phyloP scores from a whole-genome alignment of 2,113 vertebrate species.

The Phrynosoma platyrhinos region DNA sequence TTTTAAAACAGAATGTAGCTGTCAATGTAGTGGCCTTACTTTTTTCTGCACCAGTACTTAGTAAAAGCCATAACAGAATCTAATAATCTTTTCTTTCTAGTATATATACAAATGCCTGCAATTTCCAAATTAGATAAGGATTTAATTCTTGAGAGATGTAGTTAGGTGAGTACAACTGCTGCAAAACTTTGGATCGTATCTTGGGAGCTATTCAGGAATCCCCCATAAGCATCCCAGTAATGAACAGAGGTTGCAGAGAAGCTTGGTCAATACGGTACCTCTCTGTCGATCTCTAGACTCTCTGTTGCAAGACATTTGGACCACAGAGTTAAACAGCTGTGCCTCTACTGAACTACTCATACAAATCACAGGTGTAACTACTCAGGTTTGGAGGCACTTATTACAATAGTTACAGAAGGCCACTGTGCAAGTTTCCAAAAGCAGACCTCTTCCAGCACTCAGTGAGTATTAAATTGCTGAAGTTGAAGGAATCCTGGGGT shows the following conservation, averaged over 20 bases:
- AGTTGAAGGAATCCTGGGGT: not conserved
- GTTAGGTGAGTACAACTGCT: not conserved
- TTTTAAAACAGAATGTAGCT: not conserved
- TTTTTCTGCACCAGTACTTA: slow-evolving; percentile 10
- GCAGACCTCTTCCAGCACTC: not conserved
- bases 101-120: not conserved
- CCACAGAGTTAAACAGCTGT: fast-evolving
- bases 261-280: not conserved
- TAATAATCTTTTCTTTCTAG: not conserved
- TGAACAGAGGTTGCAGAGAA: not conserved
- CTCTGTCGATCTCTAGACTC: not conserved
- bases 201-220: not conserved
- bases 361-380: not conserved
- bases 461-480: not conserved
- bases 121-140: not conserved
- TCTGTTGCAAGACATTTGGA: not conserved
- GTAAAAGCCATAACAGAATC: slow-evolving; percentile 8
- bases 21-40: not conserved
- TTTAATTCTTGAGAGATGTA: not conserved
- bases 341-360: not conserved
- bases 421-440: not conserved
- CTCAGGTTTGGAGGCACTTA: not conserved
- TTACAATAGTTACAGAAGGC: not conserved
- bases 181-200: not conserved
- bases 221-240: not conserved